Percentiles rank a stretch among this genome's conserved stretches.
phyloP scores from a whole-genome alignment of 2,797 vertebrate species.

The Anguilla marmorata region DNA sequence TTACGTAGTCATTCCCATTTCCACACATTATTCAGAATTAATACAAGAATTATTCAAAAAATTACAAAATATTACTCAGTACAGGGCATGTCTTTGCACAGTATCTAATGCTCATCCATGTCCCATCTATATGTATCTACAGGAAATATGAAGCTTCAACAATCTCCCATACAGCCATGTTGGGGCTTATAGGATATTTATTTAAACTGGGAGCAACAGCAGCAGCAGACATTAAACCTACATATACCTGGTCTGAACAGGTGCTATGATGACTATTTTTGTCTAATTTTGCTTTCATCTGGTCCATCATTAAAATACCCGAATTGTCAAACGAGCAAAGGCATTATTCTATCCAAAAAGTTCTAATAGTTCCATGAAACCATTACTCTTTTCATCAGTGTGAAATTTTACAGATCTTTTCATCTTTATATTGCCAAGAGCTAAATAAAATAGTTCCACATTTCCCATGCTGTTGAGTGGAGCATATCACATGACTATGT shows the following conservation, averaged over 20 bases:
- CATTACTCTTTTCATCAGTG: not conserved
- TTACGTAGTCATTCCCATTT: too few species aligned
- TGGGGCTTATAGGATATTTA: not conserved
- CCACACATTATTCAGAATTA: not conserved
- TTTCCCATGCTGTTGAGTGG: not conserved
- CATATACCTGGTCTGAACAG: not conserved
- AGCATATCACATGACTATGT: slow-evolving; percentile 38
- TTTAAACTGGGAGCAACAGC: not conserved
- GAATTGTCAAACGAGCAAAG: not conserved
- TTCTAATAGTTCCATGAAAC: not conserved
- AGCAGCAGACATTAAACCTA: not conserved
- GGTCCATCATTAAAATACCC: not conserved
- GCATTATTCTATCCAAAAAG: not conserved
- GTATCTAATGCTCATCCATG: not conserved
- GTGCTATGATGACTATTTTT: not conserved
- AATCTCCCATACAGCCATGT: not conserved
- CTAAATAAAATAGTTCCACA: not conserved
- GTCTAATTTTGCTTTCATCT: not conserved
- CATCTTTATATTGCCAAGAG: not conserved
- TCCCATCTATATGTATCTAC: too few species aligned
- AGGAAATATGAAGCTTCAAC: too few species aligned
- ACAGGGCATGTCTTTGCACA: not conserved
- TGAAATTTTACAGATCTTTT: not conserved
- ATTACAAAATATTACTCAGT: too few species aligned
- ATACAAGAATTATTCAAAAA: not conserved